Base-by-base conservation (phyloP, 1,140 invertebrate species). In the Cepaea nemoralis region DNA sequence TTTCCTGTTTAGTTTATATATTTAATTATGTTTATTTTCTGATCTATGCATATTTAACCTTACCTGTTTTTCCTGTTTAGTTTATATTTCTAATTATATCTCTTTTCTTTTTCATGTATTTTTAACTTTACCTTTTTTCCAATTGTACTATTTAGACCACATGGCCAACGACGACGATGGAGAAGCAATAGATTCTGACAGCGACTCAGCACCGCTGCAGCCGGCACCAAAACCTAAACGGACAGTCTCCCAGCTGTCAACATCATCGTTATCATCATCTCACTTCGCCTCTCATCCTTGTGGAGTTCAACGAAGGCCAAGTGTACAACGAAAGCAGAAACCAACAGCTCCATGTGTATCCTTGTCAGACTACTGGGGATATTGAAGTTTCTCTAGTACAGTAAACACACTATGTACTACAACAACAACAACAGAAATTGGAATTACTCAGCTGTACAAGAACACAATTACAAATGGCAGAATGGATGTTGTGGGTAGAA, bases 331-430 rank as follows among this genome's bases (percentile, higher is more conserved):
- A 83, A 40, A 85, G 88, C 74, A 55, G 82, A 19, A 85, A 81
- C n/a, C 83, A 85, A 74, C 88, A 89, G 59, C 84, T 87, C 45
- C 88, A 88, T 66, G 84, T 89, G 39, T 84, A 81, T 63, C 85
- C 87, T 33, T 83, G 80, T n/a, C 70, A 82, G 14, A 70, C 76
- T 14, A 86, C 33, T 33, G 80, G 81, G 16, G 85, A 87, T 48
- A 79, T 86, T 55, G 86, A 87, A 67, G 82, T 87, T 12, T 66
- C 85, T 33, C 14, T 84, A 27, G 67, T 83, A 55, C 77, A 67
- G n/a, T 78, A 66, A 70, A n/a, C n/a, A n/a, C n/a, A n/a, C n/a
- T n/a, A n/a, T n/a, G n/a, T n/a, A n/a, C n/a, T n/a, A n/a, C n/a
- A n/a, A n/a, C n/a, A n/a, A n/a, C n/a, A n/a, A n/a, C n/a, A n/a